Evolutionary conservation across 2,888 invertebrate genomes (phyloP).

Genomic region (Nephrotoma flavescens): DNA sequence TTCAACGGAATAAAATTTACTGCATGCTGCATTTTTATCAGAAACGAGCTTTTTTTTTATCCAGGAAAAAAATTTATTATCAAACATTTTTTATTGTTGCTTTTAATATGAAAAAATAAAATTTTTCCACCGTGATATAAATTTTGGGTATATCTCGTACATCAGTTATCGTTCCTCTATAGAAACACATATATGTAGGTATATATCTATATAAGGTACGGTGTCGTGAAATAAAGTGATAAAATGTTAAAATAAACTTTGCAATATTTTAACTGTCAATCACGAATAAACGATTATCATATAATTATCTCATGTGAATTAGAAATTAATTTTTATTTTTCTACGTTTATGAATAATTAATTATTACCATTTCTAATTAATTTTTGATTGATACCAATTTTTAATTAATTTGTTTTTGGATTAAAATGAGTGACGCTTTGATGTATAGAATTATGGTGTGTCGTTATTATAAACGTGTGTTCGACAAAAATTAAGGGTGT

Average conservation of each 20-base stretch:
- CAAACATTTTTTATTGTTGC: neutral
- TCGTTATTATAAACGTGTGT: neutral
- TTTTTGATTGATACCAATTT: neutral
- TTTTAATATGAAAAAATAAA: no score
- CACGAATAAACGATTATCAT: neutral
- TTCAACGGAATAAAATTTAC: neutral
- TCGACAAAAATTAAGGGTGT: no score
- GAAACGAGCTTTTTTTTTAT: neutral
- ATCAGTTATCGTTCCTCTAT: no score
- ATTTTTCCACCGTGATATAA: no score
- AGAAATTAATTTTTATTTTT: neutral
- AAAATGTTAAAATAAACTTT: neutral
- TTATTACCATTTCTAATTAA: neutral
- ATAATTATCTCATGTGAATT: neutral
- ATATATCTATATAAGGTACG: no score
- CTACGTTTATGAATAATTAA: neutral
- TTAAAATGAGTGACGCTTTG: neutral
- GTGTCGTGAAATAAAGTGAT: neutral
- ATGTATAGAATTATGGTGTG: neutral
- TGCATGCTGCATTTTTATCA: neutral
- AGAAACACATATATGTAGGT: no score
- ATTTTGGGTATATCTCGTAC: no score
- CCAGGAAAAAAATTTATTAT: neutral
- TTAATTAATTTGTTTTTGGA: neutral
- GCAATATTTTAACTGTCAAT: neutral